phyloP scores from a whole-genome alignment of 2,113 vertebrate species.

The Andinoacara biseriatus region DNA sequence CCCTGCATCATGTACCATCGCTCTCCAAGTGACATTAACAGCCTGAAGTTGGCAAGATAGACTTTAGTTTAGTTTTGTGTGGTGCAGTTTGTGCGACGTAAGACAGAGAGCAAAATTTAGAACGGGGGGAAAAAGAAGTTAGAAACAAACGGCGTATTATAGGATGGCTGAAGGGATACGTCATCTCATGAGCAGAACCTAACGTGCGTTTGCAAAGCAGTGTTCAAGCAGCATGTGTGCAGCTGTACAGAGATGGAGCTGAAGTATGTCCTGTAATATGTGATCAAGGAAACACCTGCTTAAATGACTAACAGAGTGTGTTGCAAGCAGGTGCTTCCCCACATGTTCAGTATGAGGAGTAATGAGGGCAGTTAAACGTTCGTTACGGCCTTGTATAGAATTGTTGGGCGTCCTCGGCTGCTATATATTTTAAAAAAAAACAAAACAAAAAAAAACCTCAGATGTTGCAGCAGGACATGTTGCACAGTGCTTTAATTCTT shows the following conservation, averaged over 20 bases:
- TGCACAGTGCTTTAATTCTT: not conserved
- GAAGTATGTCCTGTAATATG: conserved; percentile 8
- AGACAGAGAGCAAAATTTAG: not conserved
- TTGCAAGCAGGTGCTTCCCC: conserved; percentile 44
- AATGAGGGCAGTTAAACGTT: conserved; percentile 14
- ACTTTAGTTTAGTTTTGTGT: not conserved
- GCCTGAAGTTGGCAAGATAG: not conserved
- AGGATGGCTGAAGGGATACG: not conserved
- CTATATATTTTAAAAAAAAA: not conserved
- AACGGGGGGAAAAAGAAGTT: too few species aligned
- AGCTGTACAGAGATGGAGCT: conserved; percentile 1
- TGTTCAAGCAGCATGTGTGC: not conserved
- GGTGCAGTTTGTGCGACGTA: not conserved
- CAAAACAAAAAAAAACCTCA: not conserved
- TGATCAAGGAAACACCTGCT: conserved; percentile 52
- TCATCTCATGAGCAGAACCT: not conserved
- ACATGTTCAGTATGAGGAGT: conserved; percentile 29
- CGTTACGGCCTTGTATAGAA: not conserved
- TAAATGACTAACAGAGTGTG: conserved; percentile 14
- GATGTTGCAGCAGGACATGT: not conserved
- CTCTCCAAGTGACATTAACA: not conserved
- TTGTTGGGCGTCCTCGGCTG: not conserved
- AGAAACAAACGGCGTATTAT: not conserved
- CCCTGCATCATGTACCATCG: not conserved
- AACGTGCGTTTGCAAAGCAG: not conserved